Percentiles rank a stretch among this genome's conserved stretches.
Conservation (phyloP, 2,113 vertebrate species). For the Lota lota region DNA sequence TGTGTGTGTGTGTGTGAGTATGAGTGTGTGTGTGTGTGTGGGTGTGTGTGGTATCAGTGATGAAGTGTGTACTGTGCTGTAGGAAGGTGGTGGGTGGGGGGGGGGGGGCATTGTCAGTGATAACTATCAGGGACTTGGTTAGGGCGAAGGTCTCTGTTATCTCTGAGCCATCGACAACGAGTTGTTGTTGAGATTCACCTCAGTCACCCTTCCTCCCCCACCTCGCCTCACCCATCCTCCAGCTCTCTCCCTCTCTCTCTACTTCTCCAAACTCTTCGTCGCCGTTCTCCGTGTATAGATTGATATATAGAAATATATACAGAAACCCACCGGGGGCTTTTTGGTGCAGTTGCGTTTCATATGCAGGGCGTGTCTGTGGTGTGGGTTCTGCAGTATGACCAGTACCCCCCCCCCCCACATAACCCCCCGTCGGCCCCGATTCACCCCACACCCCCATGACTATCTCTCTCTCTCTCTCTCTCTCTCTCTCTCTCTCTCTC, state of each 20-base stretch:
- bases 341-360: slow-evolving; percentile 45
- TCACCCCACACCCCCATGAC: no score
- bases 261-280: no score
- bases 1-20: no score
- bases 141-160: slow-evolving; percentile 68
- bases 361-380: slow-evolving; percentile 57
- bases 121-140: slow-evolving; percentile 60
- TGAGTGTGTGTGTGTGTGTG: not conserved
- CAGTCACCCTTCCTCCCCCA: slow-evolving; percentile 49
- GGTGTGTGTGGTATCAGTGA: not conserved
- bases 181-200: slow-evolving; percentile 64
- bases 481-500: no score
- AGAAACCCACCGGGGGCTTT: no score
- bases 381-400: slow-evolving; percentile 56
- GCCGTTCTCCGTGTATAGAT: no score
- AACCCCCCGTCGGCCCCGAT: not conserved
- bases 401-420: slow-evolving; percentile 12
- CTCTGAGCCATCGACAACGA: slow-evolving; percentile 59
- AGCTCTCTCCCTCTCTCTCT: slow-evolving; percentile 20
- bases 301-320: no score
- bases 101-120: slow-evolving; percentile 49
- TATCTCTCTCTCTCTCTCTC: no score
- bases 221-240: slow-evolving; percentile 33
- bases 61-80: not conserved
- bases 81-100: not conserved